Conservation (phyloP, 2,797 vertebrate genomes). For the Schizopygopsis pylzovi region DNA sequence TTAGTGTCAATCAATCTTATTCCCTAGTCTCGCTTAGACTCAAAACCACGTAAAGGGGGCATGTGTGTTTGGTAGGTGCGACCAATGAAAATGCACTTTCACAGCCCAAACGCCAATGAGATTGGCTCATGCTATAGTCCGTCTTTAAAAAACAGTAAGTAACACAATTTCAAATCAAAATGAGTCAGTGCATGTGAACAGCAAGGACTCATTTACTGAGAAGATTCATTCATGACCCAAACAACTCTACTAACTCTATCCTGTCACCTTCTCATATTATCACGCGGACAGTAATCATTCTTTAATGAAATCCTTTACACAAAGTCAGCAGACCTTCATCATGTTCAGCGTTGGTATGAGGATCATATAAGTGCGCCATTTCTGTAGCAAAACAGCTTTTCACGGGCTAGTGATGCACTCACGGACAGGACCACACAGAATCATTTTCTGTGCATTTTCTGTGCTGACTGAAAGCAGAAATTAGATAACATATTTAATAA, state of each 20-base stretch:
- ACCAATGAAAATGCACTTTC: not conserved
- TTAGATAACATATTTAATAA: not conserved
- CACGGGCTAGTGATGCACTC: not conserved
- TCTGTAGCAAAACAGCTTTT: not conserved
- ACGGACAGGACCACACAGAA: too few species aligned
- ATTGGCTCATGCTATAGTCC: not conserved
- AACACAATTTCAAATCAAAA: too few species aligned
- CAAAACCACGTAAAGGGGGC: not conserved
- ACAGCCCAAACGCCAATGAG: not conserved
- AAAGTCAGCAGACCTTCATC: conserved; percentile 14
- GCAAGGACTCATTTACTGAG: not conserved
- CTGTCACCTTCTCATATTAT: not conserved
- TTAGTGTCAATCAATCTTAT: not conserved
- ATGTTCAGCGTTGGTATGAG: conserved; percentile 53
- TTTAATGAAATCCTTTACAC: conserved; percentile 63
- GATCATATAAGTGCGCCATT: not conserved
- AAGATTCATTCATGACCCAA: not conserved
- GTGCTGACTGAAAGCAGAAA: not conserved
- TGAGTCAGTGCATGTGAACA: not conserved
- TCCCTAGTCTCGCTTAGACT: not conserved
- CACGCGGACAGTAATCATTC: conserved; percentile 57
- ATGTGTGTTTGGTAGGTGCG: not conserved
- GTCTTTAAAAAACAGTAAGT: not conserved
- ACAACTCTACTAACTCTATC: not conserved
- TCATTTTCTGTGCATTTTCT: not conserved